A percentile compares a stretch with the other conserved stretches of the same genome.
These are phyloP conservation scores for Piaya cayana DNA, from an alignment of 2,113 vertebrate species.

Conservation along the genomic window DNA sequence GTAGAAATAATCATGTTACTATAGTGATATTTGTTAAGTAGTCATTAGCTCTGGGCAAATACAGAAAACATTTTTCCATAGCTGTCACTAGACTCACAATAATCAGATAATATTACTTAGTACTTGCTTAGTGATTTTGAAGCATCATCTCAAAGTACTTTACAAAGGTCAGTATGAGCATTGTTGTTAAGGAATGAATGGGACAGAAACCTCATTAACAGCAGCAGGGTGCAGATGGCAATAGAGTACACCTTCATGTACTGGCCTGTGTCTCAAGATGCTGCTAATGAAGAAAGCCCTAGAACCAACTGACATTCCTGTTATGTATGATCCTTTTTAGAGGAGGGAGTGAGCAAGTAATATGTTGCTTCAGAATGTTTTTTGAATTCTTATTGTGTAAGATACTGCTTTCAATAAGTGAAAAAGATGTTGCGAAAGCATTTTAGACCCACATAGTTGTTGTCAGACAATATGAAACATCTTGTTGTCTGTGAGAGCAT, in stretches of 20 bases:
- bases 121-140: slow-evolving; percentile 19
- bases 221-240: neutral
- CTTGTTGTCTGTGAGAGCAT: neutral
- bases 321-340: neutral
- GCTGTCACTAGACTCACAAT: neutral
- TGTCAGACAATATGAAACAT: neutral
- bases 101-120: slow-evolving; percentile 34
- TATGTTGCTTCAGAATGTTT: neutral
- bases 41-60: neutral
- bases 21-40: slow-evolving; percentile 26
- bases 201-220: neutral
- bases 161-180: neutral
- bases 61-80: neutral
- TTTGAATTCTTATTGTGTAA: neutral
- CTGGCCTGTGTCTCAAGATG: neutral
- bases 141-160: neutral
- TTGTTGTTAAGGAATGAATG: neutral
- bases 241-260: neutral
- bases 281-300: neutral
- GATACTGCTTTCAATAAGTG: neutral
- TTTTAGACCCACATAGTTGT: slow-evolving; percentile 21
- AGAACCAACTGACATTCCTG: neutral
- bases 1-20: neutral
- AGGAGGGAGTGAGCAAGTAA: neutral
- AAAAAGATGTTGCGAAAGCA: neutral